phyloP scores from a whole-genome alignment of 2,888 invertebrate species.

The Agrilus biguttatus region DNA sequence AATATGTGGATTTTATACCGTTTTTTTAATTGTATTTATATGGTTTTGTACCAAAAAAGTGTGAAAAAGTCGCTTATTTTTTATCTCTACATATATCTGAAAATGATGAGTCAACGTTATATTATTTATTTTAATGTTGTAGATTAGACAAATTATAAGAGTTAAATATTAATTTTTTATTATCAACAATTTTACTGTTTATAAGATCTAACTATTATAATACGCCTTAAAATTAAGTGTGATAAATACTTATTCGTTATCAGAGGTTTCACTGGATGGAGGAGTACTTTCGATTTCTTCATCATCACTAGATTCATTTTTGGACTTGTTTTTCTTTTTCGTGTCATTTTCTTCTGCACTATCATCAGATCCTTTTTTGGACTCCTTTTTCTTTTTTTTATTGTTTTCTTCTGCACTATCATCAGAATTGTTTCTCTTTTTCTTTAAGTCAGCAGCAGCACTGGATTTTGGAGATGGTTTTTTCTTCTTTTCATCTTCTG shows the following conservation, averaged over 20 bases:
- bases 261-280: slow-evolving; percentile 27
- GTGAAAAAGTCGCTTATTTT: too few species aligned
- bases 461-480: slow-evolving; percentile 11
- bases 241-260: slow-evolving; percentile 9
- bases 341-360: slow-evolving; percentile 17
- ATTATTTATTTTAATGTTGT: too few species aligned
- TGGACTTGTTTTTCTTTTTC: slow-evolving; percentile 30
- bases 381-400: slow-evolving; percentile 27
- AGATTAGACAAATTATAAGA: too few species aligned
- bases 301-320: slow-evolving; percentile 49
- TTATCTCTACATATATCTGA: too few species aligned
- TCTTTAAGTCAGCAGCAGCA: slow-evolving; percentile 1
- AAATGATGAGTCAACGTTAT: too few species aligned
- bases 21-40: too few species aligned
- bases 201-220: too few species aligned
- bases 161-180: too few species aligned
- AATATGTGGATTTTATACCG: too few species aligned
- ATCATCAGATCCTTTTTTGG: slow-evolving; percentile 48
- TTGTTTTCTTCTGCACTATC: slow-evolving; percentile 17
- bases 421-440: slow-evolving; percentile 17
- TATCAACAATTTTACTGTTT: too few species aligned
- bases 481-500: slow-evolving; percentile 36
- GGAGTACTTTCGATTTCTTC: slow-evolving; percentile 29
- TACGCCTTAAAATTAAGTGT: too few species aligned
- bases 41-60: too few species aligned